phyloP scores from a whole-genome alignment of 1,140 invertebrate genomes.

The Palaemon carinicauda region DNA sequence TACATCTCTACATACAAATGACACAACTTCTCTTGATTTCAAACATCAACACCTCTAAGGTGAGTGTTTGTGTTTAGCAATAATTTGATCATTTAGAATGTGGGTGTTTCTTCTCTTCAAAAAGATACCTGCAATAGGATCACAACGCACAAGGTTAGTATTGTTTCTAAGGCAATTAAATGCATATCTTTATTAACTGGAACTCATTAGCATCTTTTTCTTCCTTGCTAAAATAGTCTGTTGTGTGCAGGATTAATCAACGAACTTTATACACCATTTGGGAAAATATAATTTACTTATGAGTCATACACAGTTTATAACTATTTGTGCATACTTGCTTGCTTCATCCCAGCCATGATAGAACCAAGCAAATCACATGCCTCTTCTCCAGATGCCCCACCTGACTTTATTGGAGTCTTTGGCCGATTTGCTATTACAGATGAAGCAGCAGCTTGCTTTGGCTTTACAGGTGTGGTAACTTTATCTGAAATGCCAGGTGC shows the following conservation, averaged over 20 bases:
- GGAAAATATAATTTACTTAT: no score
- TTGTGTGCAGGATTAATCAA: no score
- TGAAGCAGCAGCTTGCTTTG: no score
- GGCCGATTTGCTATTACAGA: background rate
- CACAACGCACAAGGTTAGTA: constrained; percentile 12
- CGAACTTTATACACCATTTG: no score
- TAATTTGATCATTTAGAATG: background rate
- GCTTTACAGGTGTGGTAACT: no score
- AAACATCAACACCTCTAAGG: background rate
- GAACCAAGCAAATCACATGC: constrained; percentile 42
- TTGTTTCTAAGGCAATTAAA: constrained; percentile 41
- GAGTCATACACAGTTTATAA: background rate
- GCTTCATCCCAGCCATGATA: constrained; percentile 46
- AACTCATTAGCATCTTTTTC: background rate
- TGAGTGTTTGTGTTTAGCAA: background rate
- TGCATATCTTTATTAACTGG: constrained; percentile 32
- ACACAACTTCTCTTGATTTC: background rate
- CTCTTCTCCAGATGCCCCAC: background rate
- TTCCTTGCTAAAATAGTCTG: background rate
- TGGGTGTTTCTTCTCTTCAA: no score
- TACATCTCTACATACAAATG: constrained; percentile 21
- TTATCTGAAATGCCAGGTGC: background rate
- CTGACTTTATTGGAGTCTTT: constrained; percentile 32
- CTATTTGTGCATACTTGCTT: constrained; percentile 45
- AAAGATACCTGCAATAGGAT: background rate